Evolutionary conservation across 2,888 invertebrate species (phyloP).

Genomic region (Pheosia gnoma): DNA sequence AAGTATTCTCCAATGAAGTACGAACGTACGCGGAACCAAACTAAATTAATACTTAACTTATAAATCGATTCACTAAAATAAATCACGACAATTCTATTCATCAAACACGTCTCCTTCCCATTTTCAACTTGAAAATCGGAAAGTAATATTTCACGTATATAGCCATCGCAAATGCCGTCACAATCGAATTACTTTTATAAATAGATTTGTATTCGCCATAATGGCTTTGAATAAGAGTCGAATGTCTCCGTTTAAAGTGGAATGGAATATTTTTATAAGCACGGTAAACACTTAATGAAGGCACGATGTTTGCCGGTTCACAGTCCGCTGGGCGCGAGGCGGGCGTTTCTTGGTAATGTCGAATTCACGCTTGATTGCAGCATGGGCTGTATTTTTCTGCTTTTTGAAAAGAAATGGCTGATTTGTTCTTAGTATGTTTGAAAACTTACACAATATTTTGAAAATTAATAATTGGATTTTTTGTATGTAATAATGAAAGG

Average conservation of each 20-base stretch:
- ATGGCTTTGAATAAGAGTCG: slow-evolving; percentile 30
- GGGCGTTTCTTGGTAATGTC: slow-evolving; percentile 19
- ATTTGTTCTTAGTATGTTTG: too few species aligned
- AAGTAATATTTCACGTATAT: not conserved
- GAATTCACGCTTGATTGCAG: slow-evolving; percentile 41
- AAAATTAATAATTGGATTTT: too few species aligned
- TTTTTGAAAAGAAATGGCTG: too few species aligned
- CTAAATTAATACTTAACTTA: not conserved
- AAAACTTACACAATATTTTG: too few species aligned
- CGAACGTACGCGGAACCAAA: too few species aligned
- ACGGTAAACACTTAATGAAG: slow-evolving; percentile 78
- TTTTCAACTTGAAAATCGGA: not conserved
- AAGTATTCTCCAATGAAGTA: too few species aligned
- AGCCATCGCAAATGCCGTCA: not conserved
- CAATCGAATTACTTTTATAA: slow-evolving; percentile 5
- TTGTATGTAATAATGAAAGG: too few species aligned
- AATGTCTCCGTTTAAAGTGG: slow-evolving; percentile 32
- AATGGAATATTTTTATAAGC: slow-evolving; percentile 37
- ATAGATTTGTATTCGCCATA: slow-evolving; percentile 17
- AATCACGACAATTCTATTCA: not conserved
- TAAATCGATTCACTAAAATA: not conserved
- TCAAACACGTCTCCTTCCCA: not conserved
- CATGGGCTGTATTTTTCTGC: slow-evolving; percentile 15
- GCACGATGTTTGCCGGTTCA: slow-evolving; percentile 70
- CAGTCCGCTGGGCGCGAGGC: slow-evolving; percentile 41